Conservation (phyloP, 2,797 vertebrate genomes). For the Sphenodon punctatus region DNA sequence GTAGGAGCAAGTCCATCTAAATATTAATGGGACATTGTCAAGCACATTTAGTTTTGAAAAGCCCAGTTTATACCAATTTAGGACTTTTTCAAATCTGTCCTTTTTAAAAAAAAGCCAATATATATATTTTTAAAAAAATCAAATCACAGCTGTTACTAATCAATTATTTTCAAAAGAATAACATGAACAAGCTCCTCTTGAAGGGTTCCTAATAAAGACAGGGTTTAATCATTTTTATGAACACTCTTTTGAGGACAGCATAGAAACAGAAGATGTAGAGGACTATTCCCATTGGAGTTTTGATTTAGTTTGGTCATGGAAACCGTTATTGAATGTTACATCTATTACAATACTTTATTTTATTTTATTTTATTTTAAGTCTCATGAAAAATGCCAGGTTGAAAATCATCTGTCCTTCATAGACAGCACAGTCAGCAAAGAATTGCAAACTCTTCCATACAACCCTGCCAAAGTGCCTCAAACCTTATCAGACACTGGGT, state of each 20-base stretch:
- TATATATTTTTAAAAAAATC: conserved; percentile 1
- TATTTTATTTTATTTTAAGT: conserved; percentile 46
- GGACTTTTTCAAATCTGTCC: background rate
- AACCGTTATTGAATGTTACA: conserved; percentile 14
- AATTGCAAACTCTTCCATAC: background rate
- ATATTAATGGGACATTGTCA: conserved; percentile 19
- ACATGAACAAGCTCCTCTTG: conserved; percentile 16
- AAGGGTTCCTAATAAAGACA: conserved; percentile 36
- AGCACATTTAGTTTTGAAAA: conserved; percentile 32
- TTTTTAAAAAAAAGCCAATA: background rate
- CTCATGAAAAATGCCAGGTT: conserved; percentile 58
- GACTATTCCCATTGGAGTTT: conserved; percentile 26
- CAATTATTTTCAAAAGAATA: conserved; percentile 32
- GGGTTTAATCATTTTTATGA: conserved; percentile 55
- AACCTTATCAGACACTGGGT: no score
- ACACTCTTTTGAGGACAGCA: conserved; percentile 42
- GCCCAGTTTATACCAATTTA: conserved; percentile 24
- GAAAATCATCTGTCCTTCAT: background rate
- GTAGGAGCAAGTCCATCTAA: background rate
- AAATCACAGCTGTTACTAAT: conserved; percentile 14
- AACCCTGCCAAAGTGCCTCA: no score
- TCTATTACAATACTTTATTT: conserved; percentile 23
- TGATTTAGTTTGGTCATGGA: conserved; percentile 42
- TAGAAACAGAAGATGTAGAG: conserved; percentile 34
- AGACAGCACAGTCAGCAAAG: background rate